Percentiles rank a stretch among this genome's conserved stretches.
Evolutionary conservation across 1,140 invertebrate genomes (phyloP).

Genomic region (Xylocopa sonorina): DNA sequence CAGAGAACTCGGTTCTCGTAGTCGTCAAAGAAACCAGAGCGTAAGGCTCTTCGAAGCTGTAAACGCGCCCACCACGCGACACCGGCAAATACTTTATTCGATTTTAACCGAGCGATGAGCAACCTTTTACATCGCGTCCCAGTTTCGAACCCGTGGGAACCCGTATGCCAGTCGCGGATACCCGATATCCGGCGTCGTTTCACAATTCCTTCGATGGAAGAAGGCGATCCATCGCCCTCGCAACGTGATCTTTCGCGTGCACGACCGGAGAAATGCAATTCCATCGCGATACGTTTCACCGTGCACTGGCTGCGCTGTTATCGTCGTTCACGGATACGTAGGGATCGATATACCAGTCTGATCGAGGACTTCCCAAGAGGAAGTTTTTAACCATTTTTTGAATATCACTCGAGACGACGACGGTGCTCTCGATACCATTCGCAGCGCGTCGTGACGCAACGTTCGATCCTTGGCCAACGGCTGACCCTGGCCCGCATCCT

Average conservation of each 20-base stretch:
- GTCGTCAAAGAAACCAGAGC: too few species aligned
- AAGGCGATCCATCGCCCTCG: neutral
- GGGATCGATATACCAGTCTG: neutral
- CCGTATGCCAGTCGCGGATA: neutral
- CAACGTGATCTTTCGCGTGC: neutral
- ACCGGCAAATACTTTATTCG: neutral
- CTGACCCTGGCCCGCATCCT: slow-evolving; percentile 50
- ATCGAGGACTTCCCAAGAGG: too few species aligned
- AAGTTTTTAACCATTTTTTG: neutral
- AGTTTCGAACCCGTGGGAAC: neutral
- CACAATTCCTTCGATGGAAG: neutral
- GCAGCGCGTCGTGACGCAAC: slow-evolving; percentile 26
- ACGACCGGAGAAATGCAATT: neutral
- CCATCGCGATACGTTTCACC: neutral
- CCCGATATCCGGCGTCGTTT: neutral
- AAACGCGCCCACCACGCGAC: too few species aligned
- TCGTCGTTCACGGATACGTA: too few species aligned
- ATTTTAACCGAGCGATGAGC: neutral
- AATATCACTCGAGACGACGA: neutral
- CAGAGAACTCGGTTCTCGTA: too few species aligned
- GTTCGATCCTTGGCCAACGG: slow-evolving; percentile 36
- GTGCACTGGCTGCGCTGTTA: neutral
- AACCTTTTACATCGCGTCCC: neutral
- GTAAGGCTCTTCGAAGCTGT: too few species aligned
- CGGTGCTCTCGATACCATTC: neutral